These are phyloP conservation scores for Ichneumoninae sp. DNA, from an alignment of 2,888 invertebrate genomes.

Conservation along the genomic window DNA sequence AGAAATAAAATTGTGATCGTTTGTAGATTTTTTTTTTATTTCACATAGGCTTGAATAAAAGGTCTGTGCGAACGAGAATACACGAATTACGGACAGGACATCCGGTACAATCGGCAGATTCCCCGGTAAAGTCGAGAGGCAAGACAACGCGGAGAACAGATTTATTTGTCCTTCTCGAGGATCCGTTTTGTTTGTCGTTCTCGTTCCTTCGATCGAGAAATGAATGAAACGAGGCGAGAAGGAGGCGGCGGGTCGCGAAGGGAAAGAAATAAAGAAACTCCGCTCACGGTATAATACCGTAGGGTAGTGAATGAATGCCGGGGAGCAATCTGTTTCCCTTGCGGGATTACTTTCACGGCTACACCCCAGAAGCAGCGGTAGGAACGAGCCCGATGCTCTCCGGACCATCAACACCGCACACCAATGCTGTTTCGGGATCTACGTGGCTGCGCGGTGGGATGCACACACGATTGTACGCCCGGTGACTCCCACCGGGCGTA, in stretches of 20 bases:
- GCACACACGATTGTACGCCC: conserved; percentile 57
- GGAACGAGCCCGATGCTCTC: conserved; percentile 69
- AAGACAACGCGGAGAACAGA: conserved; percentile 47
- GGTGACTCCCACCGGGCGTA: conserved; percentile 71
- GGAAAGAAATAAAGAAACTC: conserved; percentile 83
- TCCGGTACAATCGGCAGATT: conserved; percentile 50
- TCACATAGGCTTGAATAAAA: background rate
- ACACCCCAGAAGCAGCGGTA: conserved; percentile 69
- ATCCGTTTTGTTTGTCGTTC: background rate
- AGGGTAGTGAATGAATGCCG: conserved; percentile 77
- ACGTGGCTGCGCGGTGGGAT: conserved; percentile 33
- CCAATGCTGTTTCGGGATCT: conserved; percentile 54
- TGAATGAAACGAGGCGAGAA: conserved; percentile 65
- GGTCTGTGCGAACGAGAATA: background rate
- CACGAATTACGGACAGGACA: background rate
- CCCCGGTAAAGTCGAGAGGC: conserved; percentile 43
- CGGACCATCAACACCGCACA: conserved; percentile 59
- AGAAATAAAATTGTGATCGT: no score
- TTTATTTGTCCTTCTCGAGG: conserved; percentile 60
- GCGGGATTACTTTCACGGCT: conserved; percentile 83
- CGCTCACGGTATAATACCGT: conserved; percentile 19
- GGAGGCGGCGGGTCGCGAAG: conserved; percentile 75
- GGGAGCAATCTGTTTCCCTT: conserved; percentile 82
- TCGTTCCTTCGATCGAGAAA: conserved; percentile 56
- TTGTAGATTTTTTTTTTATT: no score